Evolutionary conservation across 2,113 vertebrate species (phyloP), one percentile per base, ranked within the genome.

Genomic region (Gavialis gangeticus): DNA sequence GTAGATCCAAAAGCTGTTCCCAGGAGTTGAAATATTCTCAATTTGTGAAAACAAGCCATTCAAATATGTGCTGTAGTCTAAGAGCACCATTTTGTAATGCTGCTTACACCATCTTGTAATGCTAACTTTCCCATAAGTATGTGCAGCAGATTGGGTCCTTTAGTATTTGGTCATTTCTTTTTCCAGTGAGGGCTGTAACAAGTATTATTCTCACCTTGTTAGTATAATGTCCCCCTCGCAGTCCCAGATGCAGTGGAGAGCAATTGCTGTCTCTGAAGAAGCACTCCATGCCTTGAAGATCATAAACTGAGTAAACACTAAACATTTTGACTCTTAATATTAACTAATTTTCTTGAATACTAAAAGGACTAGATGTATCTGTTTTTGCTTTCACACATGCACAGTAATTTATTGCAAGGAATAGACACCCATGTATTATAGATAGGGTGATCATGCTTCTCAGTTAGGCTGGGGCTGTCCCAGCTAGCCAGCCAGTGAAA

Each of bases 191-290:
- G 46, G 8, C 46, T 46, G 9, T 46, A 46, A 46, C 46, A 46
- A 46, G 46, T 7, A 46, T 46, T 46, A 46, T 7, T 46, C 14
- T 60, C 62, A 3, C 27, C 66, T 18, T 28, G 16, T 0, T 2
- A 25, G 2, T 73, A 46, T 0, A 0, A 12, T n/a, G 17, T 34
- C 28, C 62, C 46, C 46, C 9, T 46, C 66, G 30, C 66, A 67
- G 19, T 67, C 30, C 66, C 55, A 63, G 3, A 4, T 79, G 3
- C 1, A 21, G 18, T 58, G 30, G 27, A 62, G 4, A 4, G 21
- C 7, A 55, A 12, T 77, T 77, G 82, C 18, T 64, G 25, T 4
- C 12, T 54, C 30, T 83, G 27, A 82, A 77, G 27, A 14, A 67
- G 10, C 12, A 58, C 25, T 1, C n/a, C 17, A 5, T 18, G 5